Base-by-base conservation (phyloP, 1,140 invertebrate species). In the Drosophila aff. region DNA sequence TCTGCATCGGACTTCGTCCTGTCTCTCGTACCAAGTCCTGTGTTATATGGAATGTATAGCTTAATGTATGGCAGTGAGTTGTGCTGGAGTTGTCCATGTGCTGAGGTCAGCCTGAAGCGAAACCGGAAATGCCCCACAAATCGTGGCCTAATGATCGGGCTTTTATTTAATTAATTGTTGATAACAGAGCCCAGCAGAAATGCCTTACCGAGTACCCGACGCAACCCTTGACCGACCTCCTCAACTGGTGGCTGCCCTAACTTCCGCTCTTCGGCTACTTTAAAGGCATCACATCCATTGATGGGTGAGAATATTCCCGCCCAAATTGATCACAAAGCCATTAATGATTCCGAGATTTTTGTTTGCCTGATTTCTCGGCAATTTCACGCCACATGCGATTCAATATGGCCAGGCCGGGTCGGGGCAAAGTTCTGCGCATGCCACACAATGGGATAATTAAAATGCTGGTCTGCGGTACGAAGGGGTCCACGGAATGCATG, bases 111-210 rank as follows among this genome's bases (percentile, higher is more conserved):
- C 66, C 67, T 50, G 50, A 53, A 55, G 79, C 85, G 75, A 81
- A 85, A 85, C 58, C 81, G 81, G 85, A 90, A 82, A 82, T 72
- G 71, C 75, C 81, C 79, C 85, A 85, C 85, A 90, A 90, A 91
- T 90, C 85, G 81, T 90, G 86, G 58, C 75, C 85, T 90, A 90
- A 90, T 90, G 85, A 90, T 90, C 67, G 55, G 68, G 75, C 82
- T 82, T 74, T 82, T 84, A 90, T 85, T 90, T 79, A 90, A 90
- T 90, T 90, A 90, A 90, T 90, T 90, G 85, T 85, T 90, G 85
- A 90, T 90, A 89, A 90, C 85, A 76, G 81, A 76, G 61, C 57
- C 44, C 60, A 66, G 44, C 53, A 67, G 58, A 76, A 64, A 67
- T 86, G 60, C 69, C 67, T 73, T 67, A 67, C 76, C 57, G 33